Base-by-base conservation (phyloP, 2,888 invertebrate genomes). In the Nebria brevicollis region DNA sequence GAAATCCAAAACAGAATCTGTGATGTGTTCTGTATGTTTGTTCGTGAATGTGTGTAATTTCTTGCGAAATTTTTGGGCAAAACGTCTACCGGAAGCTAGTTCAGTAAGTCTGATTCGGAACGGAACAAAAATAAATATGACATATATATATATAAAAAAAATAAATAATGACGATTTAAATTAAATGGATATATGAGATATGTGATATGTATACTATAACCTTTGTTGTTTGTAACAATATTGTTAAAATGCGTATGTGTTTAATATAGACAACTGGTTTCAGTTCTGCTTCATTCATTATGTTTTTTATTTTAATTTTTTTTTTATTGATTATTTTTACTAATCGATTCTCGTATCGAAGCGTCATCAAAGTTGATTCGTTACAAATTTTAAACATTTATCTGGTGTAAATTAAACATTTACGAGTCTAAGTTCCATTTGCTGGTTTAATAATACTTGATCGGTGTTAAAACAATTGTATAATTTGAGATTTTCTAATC, bases 231-330 rank as follows among this genome's bases (percentile, higher is more conserved):
- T 70, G 70, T 70, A 70, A 25, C 25, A 70, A 70, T 70, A 70
- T 70, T 70, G 70, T 70, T 70, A 70, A 70, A 54, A 20, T 70
- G 70, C 70, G 34, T 70, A 70, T 70, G 20, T 70, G 70, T 70
- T 25, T 26, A 34, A 26, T 68, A 34, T 70, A 70, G 70, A 70
- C 70, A 70, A 26, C 34, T 70, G 70, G 15, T 26, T 26, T 70
- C 34, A 70, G 26, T 34, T 70, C 26, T 13, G 26, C 34, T 66
- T 70, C 11, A 26, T 26, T 70, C 11, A 26, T 26, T 70, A 70
- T 70, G 11, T 15, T 70, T 66, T 25, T 66, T 25, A 66, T 65
- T 65, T n/a, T 66, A 15, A 68, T 13, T 20, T 70, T 25, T 20
- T 70, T 25, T 70, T 70, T 70, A 11, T 70, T 70, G 1, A 70